Base-by-base conservation (phyloP, 2,113 vertebrate genomes). In the Erythrocebus patas region DNA sequence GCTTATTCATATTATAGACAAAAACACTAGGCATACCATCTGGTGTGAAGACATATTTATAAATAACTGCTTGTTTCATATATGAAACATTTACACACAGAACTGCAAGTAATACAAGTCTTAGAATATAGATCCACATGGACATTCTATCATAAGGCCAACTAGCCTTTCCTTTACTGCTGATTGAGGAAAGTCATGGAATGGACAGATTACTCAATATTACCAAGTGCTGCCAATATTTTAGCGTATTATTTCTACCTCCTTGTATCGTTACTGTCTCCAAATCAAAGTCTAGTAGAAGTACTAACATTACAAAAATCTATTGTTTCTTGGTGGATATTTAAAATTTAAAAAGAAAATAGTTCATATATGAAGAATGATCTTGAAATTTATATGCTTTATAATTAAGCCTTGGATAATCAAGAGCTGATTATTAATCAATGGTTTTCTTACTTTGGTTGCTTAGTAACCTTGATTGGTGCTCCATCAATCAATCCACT, bases 331-430 rank as follows among this genome's bases (percentile, higher is more conserved):
- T 64, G 27, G 8, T 38, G 7, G 8, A 17, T 45, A 87, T 82
- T 88, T 66, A 45, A 87, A 93, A 68, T 76, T 89, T 30, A 86
- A 93, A 91, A 73, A 45, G 5, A 52, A 17, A 61, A 85, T 3
- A n/a, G 6, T 78, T 83, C 23, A 48, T 45, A 6, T 85, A 3
- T 78, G 43, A 78, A 89, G 89, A 93, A 86, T 70, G 2, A 88
- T 94, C 72, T 35, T 89, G 17, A 92, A 76, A 66, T 64, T 84
- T 50, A 23, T 84, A 75, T 75, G 57, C n/a, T 94, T 86, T 68
- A 75, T 64, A 76, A 81, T 95, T 93, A 95, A 95, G 38, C 27
- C 4, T 89, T 57, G 10, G 23, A 75, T 84, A 96, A 95, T 92
- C 52, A 96, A 45, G 32, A 61, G 43, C 55, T 91, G 57, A 73